Conservation (phyloP, 1,140 invertebrate genomes). For the Trichonephila clavipes region DNA sequence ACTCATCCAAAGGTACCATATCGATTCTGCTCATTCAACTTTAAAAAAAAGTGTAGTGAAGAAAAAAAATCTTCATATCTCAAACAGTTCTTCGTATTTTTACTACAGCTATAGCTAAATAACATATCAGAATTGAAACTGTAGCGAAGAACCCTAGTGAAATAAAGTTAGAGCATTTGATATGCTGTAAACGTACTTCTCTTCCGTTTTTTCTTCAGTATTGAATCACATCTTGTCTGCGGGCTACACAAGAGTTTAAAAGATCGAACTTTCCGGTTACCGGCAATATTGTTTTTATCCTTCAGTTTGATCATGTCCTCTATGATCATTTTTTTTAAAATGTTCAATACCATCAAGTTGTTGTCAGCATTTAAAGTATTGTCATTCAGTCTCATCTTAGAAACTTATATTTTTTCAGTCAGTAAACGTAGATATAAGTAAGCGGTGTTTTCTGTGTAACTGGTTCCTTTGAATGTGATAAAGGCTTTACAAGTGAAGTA, state of each 20-base stretch:
- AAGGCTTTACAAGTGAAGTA: neutral
- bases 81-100: constrained; percentile 33
- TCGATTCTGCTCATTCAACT: constrained; percentile 25
- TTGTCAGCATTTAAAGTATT: constrained; percentile 18
- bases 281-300: constrained; percentile 21
- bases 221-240: constrained; percentile 48
- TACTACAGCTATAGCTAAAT: constrained; percentile 60
- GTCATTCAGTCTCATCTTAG: neutral
- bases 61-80: constrained; percentile 3
- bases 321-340: neutral
- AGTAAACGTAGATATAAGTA: neutral
- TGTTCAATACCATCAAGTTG: neutral
- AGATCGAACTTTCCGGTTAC: constrained; percentile 47
- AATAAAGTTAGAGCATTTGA: constrained; percentile 57
- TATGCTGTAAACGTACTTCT: constrained; percentile 35
- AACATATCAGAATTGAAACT: constrained; percentile 60
- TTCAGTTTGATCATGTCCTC: constrained; percentile 38
- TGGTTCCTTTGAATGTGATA: neutral
- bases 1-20: constrained; percentile 33
- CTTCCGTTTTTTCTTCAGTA: constrained; percentile 27
- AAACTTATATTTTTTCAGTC: neutral
- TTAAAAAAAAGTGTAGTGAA: neutral
- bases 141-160: constrained; percentile 14
- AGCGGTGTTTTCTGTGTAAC: neutral
- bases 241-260: constrained; percentile 47